Percentiles rank a stretch among this genome's conserved stretches.
Evolutionary conservation across 2,888 invertebrate species (phyloP).

Genomic region (Temnothorax ravouxi): DNA sequence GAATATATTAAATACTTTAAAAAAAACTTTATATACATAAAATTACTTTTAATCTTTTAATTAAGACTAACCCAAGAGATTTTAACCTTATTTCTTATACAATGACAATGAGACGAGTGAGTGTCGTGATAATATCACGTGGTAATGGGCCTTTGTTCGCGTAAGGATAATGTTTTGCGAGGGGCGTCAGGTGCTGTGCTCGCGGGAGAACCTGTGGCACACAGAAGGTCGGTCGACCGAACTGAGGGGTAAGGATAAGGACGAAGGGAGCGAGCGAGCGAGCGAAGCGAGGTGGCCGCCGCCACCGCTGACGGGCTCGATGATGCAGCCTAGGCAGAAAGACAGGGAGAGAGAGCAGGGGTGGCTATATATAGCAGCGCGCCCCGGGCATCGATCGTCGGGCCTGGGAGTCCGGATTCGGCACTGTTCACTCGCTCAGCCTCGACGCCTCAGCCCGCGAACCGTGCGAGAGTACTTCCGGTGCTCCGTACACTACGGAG

Average conservation of each 20-base stretch:
- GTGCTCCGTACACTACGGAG: constrained; percentile 42
- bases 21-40: neutral
- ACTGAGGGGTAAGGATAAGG: constrained; percentile 52
- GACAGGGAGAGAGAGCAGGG: constrained; percentile 67
- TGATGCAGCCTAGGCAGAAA: constrained; percentile 51
- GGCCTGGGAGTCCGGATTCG: constrained; percentile 83
- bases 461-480: constrained; percentile 46
- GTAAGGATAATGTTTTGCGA: constrained; percentile 45
- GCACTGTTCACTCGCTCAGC: constrained; percentile 76
- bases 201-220: constrained; percentile 43
- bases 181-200: constrained; percentile 39
- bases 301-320: constrained; percentile 24
- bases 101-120: neutral
- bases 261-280: constrained; percentile 33
- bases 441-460: constrained; percentile 55
- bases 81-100: neutral
- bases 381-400: constrained; percentile 85
- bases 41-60: constrained; percentile 13
- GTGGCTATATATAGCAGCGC: constrained; percentile 79
- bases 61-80: constrained; percentile 5
- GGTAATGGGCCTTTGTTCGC: constrained; percentile 42
- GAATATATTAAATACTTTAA: neutral
- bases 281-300: constrained; percentile 5
- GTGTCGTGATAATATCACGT: constrained; percentile 29
- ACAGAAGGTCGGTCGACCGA: constrained; percentile 41